Evolutionary conservation across 2,888 invertebrate species (phyloP).

Genomic region (Cosmia pyralina): DNA sequence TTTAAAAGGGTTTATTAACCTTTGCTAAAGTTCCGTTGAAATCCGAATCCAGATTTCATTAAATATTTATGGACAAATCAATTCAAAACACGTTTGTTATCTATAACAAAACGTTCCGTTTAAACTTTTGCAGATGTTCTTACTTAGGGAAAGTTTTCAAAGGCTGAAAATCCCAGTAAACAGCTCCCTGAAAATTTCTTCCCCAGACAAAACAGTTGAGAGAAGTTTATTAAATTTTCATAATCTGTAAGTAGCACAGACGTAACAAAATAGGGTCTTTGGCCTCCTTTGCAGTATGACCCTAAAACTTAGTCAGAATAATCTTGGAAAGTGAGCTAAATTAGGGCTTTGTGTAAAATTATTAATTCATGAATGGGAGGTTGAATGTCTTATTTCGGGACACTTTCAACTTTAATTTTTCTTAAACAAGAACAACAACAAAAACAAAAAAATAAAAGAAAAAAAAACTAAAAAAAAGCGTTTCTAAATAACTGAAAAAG

Average conservation of each 20-base stretch:
- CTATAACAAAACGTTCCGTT: not conserved
- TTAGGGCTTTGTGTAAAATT: not conserved
- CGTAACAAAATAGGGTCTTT: slow-evolving; percentile 11
- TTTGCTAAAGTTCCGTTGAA: not conserved
- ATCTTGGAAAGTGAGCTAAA: slow-evolving; percentile 1
- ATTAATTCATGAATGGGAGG: not conserved
- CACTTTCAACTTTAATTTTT: not conserved
- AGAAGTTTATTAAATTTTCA: slow-evolving; percentile 36
- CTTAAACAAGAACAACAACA: not conserved
- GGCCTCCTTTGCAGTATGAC: slow-evolving; percentile 1
- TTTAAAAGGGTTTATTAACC: not conserved
- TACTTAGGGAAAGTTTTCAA: not conserved
- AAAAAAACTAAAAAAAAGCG: too few relatives aligned
- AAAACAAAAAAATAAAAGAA: too few relatives aligned
- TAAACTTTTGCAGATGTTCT: not conserved
- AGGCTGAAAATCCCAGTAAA: not conserved
- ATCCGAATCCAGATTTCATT: not conserved
- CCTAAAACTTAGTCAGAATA: slow-evolving; percentile 10
- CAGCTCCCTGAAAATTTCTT: not conserved
- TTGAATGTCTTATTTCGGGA: not conserved
- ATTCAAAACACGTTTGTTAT: not conserved
- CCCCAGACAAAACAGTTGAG: not conserved
- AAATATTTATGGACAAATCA: not conserved
- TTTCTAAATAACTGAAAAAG: not conserved
- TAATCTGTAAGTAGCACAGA: slow-evolving; percentile 6